These are phyloP conservation scores for Oncorhynchus mykiss DNA, from an alignment of 2,113 vertebrate genomes.

Conservation along the genomic window DNA sequence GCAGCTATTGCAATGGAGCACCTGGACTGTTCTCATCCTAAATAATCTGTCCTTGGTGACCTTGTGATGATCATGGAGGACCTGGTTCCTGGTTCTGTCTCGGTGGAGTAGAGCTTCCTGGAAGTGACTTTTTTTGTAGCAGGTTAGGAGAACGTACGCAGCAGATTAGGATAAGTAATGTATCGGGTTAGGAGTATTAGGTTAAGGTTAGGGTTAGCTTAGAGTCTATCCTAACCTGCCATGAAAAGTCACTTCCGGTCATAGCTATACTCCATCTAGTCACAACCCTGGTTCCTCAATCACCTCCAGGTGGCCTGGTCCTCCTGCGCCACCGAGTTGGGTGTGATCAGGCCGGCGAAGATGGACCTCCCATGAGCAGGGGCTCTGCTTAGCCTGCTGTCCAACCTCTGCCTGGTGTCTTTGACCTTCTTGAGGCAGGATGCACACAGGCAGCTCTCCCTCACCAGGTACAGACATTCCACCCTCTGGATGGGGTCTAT, in stretches of 20 bases:
- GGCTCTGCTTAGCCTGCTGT: conserved; percentile 37
- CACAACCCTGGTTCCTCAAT: not conserved
- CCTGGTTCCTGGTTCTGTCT: not conserved
- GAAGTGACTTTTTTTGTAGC: no score
- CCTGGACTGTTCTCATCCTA: no score
- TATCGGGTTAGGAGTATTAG: no score
- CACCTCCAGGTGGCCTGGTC: conserved; percentile 73
- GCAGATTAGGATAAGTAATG: no score
- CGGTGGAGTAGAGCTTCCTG: no score
- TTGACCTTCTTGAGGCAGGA: conserved; percentile 75
- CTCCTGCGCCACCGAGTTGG: conserved; percentile 72
- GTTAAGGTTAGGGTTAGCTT: no score
- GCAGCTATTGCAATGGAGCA: not conserved
- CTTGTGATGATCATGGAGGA: not conserved
- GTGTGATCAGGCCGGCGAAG: conserved; percentile 66
- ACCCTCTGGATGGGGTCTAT: conserved; percentile 53
- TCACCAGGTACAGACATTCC: conserved; percentile 75
- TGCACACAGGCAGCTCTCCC: conserved; percentile 77
- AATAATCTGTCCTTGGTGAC: not conserved
- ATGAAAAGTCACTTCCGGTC: no score
- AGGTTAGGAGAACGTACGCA: no score
- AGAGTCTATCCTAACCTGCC: no score
- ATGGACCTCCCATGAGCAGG: conserved; percentile 24
- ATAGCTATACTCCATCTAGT: no score
- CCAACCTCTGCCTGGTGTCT: conserved; percentile 65